phyloP scores from a whole-genome alignment of 2,113 vertebrate species.

The Herpailurus yagouaroundi region DNA sequence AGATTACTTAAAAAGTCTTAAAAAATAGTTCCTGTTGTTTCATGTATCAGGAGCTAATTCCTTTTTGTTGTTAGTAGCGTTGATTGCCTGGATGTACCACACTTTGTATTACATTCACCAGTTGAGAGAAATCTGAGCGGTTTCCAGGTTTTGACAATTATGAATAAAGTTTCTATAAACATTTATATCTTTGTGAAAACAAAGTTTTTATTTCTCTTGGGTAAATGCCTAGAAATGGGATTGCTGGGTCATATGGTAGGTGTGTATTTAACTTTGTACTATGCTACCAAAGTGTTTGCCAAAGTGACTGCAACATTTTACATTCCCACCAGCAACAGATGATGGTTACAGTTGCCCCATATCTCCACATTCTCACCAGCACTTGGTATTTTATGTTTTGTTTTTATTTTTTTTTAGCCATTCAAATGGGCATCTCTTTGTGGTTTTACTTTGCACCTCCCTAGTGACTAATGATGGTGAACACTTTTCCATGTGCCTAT shows the following conservation, averaged over 20 bases:
- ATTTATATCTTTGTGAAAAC: neutral
- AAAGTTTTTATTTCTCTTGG: conserved; percentile 16
- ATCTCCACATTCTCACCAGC: neutral
- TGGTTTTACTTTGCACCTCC: neutral
- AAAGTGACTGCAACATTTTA: neutral
- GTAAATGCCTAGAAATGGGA: neutral
- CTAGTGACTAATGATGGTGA: neutral
- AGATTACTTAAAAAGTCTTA: no score
- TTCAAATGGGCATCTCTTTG: neutral
- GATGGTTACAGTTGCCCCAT: neutral
- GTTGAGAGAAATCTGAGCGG: neutral
- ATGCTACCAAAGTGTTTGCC: neutral
- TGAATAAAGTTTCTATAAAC: neutral
- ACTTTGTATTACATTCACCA: neutral
- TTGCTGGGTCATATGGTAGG: neutral
- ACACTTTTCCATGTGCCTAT: neutral
- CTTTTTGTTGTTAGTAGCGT: neutral
- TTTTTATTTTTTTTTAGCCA: neutral
- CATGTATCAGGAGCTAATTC: neutral
- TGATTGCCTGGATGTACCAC: neutral
- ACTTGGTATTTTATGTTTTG: neutral
- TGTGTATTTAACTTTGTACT: neutral
- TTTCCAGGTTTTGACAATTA: neutral
- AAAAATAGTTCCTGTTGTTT: neutral
- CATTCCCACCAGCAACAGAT: neutral